These are phyloP conservation scores for Sycophila sp. DNA, from an alignment of 1,140 invertebrate species.

Conservation along the genomic window DNA sequence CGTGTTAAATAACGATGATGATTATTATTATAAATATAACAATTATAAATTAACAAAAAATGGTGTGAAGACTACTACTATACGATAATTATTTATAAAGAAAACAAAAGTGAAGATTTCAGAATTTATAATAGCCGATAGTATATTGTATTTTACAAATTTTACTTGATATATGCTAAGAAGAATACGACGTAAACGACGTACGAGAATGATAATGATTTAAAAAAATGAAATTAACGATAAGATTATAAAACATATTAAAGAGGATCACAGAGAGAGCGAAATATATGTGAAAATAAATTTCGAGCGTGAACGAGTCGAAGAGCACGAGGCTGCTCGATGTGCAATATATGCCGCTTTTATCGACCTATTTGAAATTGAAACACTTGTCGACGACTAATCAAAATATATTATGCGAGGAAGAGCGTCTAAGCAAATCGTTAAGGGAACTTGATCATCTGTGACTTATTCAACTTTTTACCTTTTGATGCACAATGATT, in stretches of 20 bases:
- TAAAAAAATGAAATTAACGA: slow-evolving; percentile 46
- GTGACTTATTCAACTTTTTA: background rate
- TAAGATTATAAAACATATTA: slow-evolving; percentile 44
- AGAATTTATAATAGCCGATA: slow-evolving; percentile 61
- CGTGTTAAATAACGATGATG: slow-evolving; percentile 37
- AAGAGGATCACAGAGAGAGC: slow-evolving; percentile 28
- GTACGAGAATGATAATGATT: slow-evolving; percentile 39
- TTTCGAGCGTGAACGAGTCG: slow-evolving; percentile 43
- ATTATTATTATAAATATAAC: slow-evolving; percentile 53
- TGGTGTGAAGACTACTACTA: slow-evolving; percentile 66
- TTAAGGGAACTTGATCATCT: slow-evolving; percentile 13
- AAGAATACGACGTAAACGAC: slow-evolving; percentile 30
- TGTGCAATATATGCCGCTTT: slow-evolving; percentile 38
- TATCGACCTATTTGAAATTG: slow-evolving; percentile 13
- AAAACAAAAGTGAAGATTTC: slow-evolving; percentile 53
- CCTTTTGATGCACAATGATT: slow-evolving; percentile 2
- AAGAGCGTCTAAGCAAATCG: background rate
- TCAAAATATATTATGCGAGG: slow-evolving; percentile 29
- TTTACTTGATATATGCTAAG: slow-evolving; percentile 61
- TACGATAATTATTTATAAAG: slow-evolving; percentile 61
- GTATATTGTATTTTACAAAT: slow-evolving; percentile 67
- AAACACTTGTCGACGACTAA: slow-evolving; percentile 30
- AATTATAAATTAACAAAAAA: slow-evolving; percentile 60
- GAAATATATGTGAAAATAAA: slow-evolving; percentile 36
- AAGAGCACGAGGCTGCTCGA: slow-evolving; percentile 59